Conservation (phyloP, 2,797 vertebrate genomes). For the Pangasius sanitwongsei region DNA sequence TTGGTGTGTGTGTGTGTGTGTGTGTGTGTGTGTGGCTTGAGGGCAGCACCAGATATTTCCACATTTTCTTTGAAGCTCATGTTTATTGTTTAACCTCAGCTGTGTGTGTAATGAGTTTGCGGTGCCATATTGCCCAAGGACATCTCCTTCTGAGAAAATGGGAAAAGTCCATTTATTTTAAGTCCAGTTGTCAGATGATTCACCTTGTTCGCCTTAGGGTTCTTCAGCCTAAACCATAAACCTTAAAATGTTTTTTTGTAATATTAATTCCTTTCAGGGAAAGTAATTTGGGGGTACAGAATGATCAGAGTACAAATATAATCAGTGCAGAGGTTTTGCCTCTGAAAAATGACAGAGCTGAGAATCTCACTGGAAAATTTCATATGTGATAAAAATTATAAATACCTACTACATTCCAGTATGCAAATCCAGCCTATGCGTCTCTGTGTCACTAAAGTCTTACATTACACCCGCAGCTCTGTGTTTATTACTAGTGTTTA, state of each 20-base stretch:
- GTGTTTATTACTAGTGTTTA: not conserved
- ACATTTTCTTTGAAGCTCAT: not conserved
- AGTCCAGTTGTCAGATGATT: not conserved
- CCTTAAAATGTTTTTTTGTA: not conserved
- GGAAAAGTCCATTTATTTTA: not conserved
- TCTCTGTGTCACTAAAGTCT: not conserved
- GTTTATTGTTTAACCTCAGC: conserved; percentile 5
- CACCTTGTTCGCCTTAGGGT: not conserved
- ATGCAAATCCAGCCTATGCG: not conserved
- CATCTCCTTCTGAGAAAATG: not conserved
- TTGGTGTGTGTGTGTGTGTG: not conserved
- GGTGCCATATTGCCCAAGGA: not conserved
- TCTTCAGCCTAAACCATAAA: not conserved
- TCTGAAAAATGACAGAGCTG: not conserved
- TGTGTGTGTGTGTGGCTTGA: not conserved
- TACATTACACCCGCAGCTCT: not conserved
- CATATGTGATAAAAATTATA: not conserved
- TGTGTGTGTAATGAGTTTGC: not conserved
- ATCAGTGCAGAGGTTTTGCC: not conserved
- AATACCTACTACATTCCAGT: not conserved
- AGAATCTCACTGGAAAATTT: not conserved
- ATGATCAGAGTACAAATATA: not conserved
- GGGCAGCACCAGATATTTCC: not conserved
- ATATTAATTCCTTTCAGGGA: not conserved
- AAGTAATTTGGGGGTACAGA: not conserved